Evolutionary conservation across 2,888 invertebrate species (phyloP), one percentile per base, ranked within the genome.

Genomic region (Cantharis nigra): DNA sequence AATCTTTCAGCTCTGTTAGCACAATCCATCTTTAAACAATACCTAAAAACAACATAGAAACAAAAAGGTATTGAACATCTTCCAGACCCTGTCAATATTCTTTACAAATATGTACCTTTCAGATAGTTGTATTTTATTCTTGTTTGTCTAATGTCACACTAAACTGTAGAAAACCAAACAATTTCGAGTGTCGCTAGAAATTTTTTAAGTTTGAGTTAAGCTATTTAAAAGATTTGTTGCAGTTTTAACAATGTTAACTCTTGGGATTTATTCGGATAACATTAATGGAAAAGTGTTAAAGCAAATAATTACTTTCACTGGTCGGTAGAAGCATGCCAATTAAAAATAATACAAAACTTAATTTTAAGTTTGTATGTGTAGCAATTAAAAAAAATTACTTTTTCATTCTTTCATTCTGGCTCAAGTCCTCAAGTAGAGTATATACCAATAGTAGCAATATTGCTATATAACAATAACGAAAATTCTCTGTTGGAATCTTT

Each of bases 41-140:
- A 70, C 71, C 70, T 63, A 64, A 33, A 78, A 77, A 79, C 76
- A 79, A 79, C 80, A 77, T 71, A 76, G 76, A 80, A 80, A 83
- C 82, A 84, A 84, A 85, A 84, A 84, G 84, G 83, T 83, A 81
- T 81, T 75, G 81, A 83, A 81, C 84, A 84, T 85, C 84, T 74
- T 63, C 69, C 84, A 84, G 84, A 83, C 85, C 82, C 85, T 85
- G 87, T 87, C 87, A 87, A 87, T 87, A 87, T 84, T 86, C 85
- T 84, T 76, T 70, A 79, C 81, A 87, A 87, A 87, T 88, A 87
- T 87, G 84, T 87, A 83, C 84, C 85, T 85, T 88, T 85, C 85
- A 85, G 87, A 88, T 87, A 86, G 86, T 86, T 85, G 85, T 87
- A 87, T 87, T 87, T 88, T 87, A 87, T 85, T 86, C 84, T 71